Evolutionary conservation across 2,888 invertebrate species (phyloP).

Genomic region (Dastarcus helophoroides): DNA sequence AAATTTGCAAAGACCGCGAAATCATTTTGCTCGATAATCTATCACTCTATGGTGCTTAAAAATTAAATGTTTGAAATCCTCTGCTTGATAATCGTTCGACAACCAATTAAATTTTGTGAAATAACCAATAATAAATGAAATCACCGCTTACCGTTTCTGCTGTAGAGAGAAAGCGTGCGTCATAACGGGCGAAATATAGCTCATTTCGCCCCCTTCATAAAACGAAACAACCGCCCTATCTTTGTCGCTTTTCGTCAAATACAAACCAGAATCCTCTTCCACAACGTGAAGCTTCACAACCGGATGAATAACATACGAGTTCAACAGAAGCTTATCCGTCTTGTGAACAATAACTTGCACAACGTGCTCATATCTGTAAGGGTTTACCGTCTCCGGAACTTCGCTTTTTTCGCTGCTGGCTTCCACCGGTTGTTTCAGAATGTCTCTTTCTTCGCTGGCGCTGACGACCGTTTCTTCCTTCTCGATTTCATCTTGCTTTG

Average conservation of each 20-base stretch:
- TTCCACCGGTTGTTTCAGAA: slow-evolving; percentile 5
- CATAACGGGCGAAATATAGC: slow-evolving; percentile 46
- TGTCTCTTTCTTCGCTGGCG: slow-evolving; percentile 10
- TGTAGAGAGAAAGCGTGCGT: slow-evolving; percentile 50
- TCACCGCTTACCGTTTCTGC: slow-evolving; percentile 37
- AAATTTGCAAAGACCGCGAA: no score
- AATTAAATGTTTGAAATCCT: no score
- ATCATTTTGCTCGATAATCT: no score
- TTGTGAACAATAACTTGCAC: slow-evolving; percentile 45
- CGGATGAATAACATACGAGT: slow-evolving; percentile 48
- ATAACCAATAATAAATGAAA: no score
- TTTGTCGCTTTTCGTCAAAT: slow-evolving; percentile 39
- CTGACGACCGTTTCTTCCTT: no score
- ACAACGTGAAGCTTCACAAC: slow-evolving; percentile 51
- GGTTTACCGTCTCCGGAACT: neutral
- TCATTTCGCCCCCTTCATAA: slow-evolving; percentile 35
- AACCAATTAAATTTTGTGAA: neutral
- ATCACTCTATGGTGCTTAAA: no score
- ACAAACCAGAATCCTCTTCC: slow-evolving; percentile 43
- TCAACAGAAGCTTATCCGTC: slow-evolving; percentile 46
- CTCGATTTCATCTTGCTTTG: no score
- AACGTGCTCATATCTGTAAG: slow-evolving; percentile 28
- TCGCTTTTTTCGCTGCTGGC: slow-evolving; percentile 1
- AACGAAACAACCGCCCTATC: slow-evolving; percentile 38
- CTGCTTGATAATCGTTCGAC: no score